Conservation (phyloP, 2,797 vertebrate species). For the Gastrophryne carolinensis region DNA sequence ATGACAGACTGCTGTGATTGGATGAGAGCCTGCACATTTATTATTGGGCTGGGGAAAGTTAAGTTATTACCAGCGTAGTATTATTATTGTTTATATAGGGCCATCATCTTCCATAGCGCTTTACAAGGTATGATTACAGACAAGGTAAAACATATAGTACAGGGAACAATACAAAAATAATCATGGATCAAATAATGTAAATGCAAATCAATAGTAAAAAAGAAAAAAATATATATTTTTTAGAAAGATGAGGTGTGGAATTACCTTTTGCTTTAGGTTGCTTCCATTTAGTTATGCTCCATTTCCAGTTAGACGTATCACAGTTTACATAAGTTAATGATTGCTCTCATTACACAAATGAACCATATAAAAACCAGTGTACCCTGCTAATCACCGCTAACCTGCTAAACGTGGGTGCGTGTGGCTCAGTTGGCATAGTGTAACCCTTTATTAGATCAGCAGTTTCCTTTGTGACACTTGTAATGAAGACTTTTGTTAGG, state of each 20-base stretch:
- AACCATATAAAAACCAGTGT: conserved; percentile 1
- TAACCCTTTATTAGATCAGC: conserved; percentile 30
- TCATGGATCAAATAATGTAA: neutral
- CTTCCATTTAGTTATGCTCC: conserved; percentile 6
- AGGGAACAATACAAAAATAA: too few species aligned
- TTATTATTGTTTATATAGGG: too few species aligned
- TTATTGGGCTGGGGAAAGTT: too few species aligned
- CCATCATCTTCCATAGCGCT: too few species aligned
- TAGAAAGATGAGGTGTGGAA: too few species aligned
- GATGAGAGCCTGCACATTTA: too few species aligned
- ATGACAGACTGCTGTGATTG: too few species aligned
- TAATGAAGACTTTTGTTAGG: conserved; percentile 34
- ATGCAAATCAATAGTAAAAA: neutral
- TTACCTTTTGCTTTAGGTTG: too few species aligned
- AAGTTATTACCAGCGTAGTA: too few species aligned
- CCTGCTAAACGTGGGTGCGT: neutral
- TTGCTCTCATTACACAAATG: conserved; percentile 11
- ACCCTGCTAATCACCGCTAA: conserved; percentile 1
- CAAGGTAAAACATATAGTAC: too few species aligned
- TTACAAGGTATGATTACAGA: too few species aligned
- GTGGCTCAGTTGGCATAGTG: neutral
- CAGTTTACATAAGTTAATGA: neutral
- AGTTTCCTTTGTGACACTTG: conserved; percentile 13
- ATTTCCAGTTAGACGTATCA: conserved; percentile 3
- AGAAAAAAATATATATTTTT: neutral